These are phyloP conservation scores for Dermochelys coriacea DNA, from an alignment of 2,797 vertebrate genomes.

Conservation along the genomic window DNA sequence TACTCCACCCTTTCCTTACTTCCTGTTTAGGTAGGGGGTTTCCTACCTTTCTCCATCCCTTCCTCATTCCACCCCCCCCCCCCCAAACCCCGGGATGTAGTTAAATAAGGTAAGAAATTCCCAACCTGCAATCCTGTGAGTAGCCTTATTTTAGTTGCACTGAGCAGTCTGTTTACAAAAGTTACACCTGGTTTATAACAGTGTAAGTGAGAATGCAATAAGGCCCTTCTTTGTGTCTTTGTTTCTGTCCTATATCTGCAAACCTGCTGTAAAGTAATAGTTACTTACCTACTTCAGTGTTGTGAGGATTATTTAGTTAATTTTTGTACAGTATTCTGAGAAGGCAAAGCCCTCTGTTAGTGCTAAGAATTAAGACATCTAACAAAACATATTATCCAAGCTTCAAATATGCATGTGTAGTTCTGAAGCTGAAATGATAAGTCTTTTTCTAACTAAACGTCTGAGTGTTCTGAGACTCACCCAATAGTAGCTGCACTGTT, in stretches of 20 bases:
- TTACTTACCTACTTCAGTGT: background rate
- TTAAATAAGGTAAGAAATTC: too few species aligned
- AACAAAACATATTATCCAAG: background rate
- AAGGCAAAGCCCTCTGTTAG: too few species aligned
- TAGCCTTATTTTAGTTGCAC: too few species aligned
- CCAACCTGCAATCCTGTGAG: too few species aligned
- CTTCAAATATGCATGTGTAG: background rate
- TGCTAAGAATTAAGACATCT: background rate
- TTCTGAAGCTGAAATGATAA: background rate
- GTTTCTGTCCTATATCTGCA: background rate
- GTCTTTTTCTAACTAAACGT: background rate
- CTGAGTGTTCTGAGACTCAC: background rate
- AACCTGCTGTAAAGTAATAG: background rate
- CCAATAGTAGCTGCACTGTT: background rate
- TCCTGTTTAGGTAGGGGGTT: too few species aligned
- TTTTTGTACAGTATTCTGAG: background rate
- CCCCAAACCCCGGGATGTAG: too few species aligned
- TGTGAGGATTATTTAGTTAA: background rate
- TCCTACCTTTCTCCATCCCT: too few species aligned
- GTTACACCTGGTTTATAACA: background rate
- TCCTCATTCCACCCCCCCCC: too few species aligned
- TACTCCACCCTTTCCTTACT: too few species aligned
- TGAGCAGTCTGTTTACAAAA: too few species aligned
- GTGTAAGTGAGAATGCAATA: background rate
- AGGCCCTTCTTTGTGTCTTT: background rate